Percentiles rank a stretch among this genome's conserved stretches.
Evolutionary conservation across 1,140 invertebrate genomes (phyloP).

Genomic region (Monomorium pharaonis): DNA sequence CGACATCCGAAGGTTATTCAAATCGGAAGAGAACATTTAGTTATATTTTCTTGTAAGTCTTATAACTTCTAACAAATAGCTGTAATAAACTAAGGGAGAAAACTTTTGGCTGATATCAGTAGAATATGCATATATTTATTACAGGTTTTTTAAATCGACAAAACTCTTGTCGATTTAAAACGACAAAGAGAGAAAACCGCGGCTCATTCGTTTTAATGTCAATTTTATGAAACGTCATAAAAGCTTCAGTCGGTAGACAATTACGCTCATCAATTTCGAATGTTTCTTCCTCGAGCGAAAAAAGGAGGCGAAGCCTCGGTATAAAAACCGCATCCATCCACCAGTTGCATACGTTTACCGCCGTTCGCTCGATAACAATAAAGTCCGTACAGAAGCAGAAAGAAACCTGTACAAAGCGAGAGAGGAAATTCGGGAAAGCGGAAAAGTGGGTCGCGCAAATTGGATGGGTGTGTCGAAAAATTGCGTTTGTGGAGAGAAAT

Average conservation of each 20-base stretch:
- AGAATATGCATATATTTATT: background rate
- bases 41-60: too few relatives aligned
- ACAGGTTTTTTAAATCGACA: background rate
- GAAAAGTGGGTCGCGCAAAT: slow-evolving; percentile 47
- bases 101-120: background rate
- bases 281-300: background rate
- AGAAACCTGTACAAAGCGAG: background rate
- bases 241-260: background rate
- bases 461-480: slow-evolving; percentile 48
- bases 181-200: slow-evolving; percentile 3
- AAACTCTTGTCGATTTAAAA: background rate
- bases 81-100: background rate
- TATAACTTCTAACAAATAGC: background rate
- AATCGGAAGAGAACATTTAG: too few relatives aligned
- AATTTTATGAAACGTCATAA: background rate
- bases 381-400: slow-evolving; percentile 8
- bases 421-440: slow-evolving; percentile 42
- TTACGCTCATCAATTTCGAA: slow-evolving; percentile 1
- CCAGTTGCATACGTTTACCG: slow-evolving; percentile 49
- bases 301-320: background rate
- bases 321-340: slow-evolving; percentile 44
- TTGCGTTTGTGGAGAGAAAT: slow-evolving; percentile 35
- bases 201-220: background rate
- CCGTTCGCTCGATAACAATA: slow-evolving; percentile 39
- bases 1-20: too few relatives aligned